phyloP scores from a whole-genome alignment of 2,888 invertebrate species.

The Agriopis marginaria region DNA sequence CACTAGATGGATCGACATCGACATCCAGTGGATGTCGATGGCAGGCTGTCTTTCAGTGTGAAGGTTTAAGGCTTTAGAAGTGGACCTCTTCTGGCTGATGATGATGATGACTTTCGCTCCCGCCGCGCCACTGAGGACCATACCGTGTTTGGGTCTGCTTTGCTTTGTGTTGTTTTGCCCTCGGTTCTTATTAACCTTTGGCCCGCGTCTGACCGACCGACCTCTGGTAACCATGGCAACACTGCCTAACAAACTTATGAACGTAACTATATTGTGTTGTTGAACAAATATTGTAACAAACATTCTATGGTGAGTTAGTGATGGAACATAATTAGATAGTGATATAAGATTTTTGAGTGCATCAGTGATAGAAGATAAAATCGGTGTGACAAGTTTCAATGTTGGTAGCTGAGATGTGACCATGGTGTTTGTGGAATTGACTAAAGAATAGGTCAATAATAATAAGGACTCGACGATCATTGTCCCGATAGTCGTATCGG shows the following conservation, averaged over 20 bases:
- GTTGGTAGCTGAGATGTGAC: background rate
- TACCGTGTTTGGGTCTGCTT: background rate
- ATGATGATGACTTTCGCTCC: too few relatives aligned
- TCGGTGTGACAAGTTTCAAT: background rate
- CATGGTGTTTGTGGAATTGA: background rate
- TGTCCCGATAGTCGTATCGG: too few relatives aligned
- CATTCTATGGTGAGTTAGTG: background rate
- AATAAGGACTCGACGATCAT: too few relatives aligned
- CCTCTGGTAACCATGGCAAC: slow-evolving; percentile 21
- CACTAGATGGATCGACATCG: too few relatives aligned
- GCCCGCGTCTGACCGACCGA: background rate
- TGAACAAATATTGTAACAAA: background rate
- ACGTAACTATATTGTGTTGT: background rate
- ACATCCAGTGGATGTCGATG: too few relatives aligned
- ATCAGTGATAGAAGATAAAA: background rate
- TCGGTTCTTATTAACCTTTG: slow-evolving; percentile 23
- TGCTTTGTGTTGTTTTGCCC: background rate
- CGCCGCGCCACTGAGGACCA: too few relatives aligned
- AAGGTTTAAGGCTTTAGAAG: too few relatives aligned
- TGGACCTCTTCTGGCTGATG: too few relatives aligned
- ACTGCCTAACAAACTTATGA: slow-evolving; percentile 10
- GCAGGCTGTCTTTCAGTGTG: too few relatives aligned
- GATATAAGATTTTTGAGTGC: too few relatives aligned
- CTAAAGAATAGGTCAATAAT: too few relatives aligned
- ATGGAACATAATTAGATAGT: background rate